A percentile compares a stretch with the other conserved stretches of the same genome.
Evolutionary conservation across 2,888 invertebrate species (phyloP).

Genomic region (Strigamia crassipes): DNA sequence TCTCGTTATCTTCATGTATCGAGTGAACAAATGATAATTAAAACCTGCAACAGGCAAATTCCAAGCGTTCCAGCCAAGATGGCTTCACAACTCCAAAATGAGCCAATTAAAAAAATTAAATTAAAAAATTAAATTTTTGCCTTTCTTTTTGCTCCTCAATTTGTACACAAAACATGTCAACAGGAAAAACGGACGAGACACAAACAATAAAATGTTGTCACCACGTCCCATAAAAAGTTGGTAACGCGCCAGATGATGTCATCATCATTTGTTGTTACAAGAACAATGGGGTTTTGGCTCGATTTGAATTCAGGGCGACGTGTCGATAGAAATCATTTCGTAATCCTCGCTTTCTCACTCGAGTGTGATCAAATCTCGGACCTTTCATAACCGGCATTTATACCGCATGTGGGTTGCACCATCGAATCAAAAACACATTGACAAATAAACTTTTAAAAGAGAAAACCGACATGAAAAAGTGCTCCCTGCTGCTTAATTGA

Average conservation of each 20-base stretch:
- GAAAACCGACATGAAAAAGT: not conserved
- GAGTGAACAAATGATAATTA: not conserved
- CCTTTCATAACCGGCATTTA: not conserved
- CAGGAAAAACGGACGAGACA: not conserved
- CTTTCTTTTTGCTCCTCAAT: not conserved
- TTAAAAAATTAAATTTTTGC: no score
- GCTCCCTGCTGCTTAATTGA: conserved; percentile 5
- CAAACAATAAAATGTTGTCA: conserved; percentile 2
- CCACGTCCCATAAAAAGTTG: not conserved
- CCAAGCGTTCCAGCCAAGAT: not conserved
- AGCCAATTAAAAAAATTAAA: no score
- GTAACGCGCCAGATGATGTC: not conserved
- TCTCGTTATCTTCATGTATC: not conserved
- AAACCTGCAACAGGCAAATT: not conserved
- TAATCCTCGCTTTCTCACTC: not conserved
- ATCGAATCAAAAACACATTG: conserved; percentile 10
- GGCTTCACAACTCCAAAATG: not conserved
- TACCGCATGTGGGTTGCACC: not conserved
- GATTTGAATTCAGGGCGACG: not conserved
- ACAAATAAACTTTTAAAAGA: not conserved
- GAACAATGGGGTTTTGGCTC: not conserved
- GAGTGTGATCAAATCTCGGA: not conserved
- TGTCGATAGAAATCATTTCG: conserved; percentile 10
- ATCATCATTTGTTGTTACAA: not conserved
- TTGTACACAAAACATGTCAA: not conserved